These are phyloP conservation scores for Rostratula benghalensis DNA, from an alignment of 2,113 vertebrate species.

Conservation along the genomic window DNA sequence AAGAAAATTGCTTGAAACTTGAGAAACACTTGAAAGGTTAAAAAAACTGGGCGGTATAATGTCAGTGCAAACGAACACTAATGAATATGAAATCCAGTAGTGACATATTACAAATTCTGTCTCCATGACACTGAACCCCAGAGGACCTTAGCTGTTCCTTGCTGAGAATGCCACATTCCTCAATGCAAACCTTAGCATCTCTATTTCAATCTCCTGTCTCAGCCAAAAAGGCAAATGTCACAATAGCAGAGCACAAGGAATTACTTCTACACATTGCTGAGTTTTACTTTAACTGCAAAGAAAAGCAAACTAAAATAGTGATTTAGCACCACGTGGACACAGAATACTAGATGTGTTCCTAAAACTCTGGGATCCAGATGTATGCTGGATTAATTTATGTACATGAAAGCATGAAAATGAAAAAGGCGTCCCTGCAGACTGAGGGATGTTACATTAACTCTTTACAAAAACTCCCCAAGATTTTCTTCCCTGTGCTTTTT, in stretches of 20 bases:
- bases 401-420: background rate
- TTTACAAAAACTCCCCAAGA: background rate
- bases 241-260: background rate
- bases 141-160: background rate
- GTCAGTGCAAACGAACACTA: background rate
- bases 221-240: background rate
- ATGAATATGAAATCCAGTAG: background rate
- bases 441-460: background rate
- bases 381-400: background rate
- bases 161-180: background rate
- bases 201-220: background rate
- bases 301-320: background rate
- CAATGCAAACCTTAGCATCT: background rate
- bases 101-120: background rate
- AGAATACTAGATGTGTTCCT: background rate
- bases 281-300: slow-evolving; percentile 18
- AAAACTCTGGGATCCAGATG: background rate
- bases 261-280: background rate
- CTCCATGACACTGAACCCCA: background rate
- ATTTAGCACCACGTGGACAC: background rate
- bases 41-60: background rate
- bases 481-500: background rate
- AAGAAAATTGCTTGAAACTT: background rate
- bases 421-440: background rate
- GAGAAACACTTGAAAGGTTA: background rate